These are phyloP conservation scores for Apodemia duryi DNA, from an alignment of 2,888 invertebrate genomes.

Conservation along the genomic window DNA sequence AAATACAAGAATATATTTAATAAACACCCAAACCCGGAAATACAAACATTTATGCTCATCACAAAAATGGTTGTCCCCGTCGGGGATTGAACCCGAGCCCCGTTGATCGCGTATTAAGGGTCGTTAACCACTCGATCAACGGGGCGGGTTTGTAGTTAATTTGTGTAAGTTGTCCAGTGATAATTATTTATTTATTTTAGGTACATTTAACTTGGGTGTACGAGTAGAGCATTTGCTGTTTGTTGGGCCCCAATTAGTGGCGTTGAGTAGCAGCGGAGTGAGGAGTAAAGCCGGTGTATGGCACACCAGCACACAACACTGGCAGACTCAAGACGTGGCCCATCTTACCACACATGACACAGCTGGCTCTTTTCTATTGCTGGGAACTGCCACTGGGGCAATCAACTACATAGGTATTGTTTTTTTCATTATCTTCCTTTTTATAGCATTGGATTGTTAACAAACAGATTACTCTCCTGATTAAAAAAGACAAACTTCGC, in stretches of 20 bases:
- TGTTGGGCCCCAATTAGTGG: conserved; percentile 98
- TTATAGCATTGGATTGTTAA: too few relatives aligned
- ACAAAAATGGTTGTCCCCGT: too few relatives aligned
- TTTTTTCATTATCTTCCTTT: neutral
- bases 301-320: conserved; percentile 99
- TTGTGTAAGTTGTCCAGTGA: too few relatives aligned
- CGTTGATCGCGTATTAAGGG: too few relatives aligned
- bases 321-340: conserved; percentile 97
- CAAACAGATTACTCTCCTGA: too few relatives aligned
- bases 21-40: too few relatives aligned
- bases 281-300: conserved; percentile 96
- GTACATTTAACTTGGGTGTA: conserved; percentile 94
- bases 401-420: conserved; percentile 95
- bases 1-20: too few relatives aligned
- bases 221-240: conserved; percentile 97
- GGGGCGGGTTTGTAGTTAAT: too few relatives aligned
- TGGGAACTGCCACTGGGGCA: conserved; percentile 97
- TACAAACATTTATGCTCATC: too few relatives aligned
- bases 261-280: conserved; percentile 85
- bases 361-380: conserved; percentile 95
- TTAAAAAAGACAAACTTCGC: too few relatives aligned
- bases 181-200: conserved; percentile 53
- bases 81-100: too few relatives aligned
- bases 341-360: conserved; percentile 98
- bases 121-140: too few relatives aligned